Base-by-base conservation (phyloP, 2,113 vertebrate genomes). In the Rhinichthys klamathensis region DNA sequence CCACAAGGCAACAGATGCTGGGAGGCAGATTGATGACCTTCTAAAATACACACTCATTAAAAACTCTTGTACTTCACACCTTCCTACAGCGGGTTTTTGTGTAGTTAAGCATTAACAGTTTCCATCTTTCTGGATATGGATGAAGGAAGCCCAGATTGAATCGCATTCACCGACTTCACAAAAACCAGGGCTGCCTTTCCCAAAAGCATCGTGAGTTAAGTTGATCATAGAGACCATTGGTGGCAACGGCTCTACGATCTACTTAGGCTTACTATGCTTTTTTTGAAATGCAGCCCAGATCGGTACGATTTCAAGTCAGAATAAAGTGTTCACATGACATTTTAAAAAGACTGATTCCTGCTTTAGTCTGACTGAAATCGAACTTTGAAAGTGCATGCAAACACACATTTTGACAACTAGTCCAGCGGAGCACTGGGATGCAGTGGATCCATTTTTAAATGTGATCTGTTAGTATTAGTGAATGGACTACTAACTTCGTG, bases 1-100 rank as follows among this genome's bases (percentile, higher is more conserved):
- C 70, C 70, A 27, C 3, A n/a, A 80, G 60, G 58, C 58, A 80
- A 63, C 78, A 80, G 38, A 80, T 80, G 78, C 78, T 44, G 13
- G 6, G 12, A 60, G 75, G 38, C 77, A 80, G 77, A 80, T 80
- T 61, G 21, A 80, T 25, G 58, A 61, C 58, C 38, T 63, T 32
- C n/a, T 30, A 44, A 80, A 65, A 63, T 46, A 80, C 58, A 80
- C 10, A 9, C 38, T 46, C 78, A 65, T 46, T 65, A 65, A 65
- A 63, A 80, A 65, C n/a, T 25, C 41, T 74, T 74, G 41, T 46
- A 63, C 2, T 7, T 80, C 77, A 44, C 21, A 80, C 58, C 72
- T 49, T 74, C 38, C 11, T 44, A 44, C 4, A 73, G n/a, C 6
- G 11, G 35, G 35, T 6, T 41, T 70, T 72, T n/a, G 10, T 41